A percentile compares a stretch with the other conserved stretches of the same genome.
Conservation (phyloP, 2,113 vertebrate species). For the Gobius niger region DNA sequence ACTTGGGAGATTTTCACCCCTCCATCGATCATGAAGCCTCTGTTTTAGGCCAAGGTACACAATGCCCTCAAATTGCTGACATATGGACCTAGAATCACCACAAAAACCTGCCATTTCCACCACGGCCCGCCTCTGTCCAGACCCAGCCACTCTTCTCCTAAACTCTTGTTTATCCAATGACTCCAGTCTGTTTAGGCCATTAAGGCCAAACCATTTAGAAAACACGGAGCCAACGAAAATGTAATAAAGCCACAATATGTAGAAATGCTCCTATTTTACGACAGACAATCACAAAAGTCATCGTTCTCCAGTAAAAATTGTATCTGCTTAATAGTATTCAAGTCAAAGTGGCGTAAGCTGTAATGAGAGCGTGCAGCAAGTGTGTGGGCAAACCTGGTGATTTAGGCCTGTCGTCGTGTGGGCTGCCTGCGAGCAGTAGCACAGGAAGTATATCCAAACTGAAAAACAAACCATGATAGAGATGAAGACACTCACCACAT, state of each 20-base stretch:
- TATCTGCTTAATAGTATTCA: conserved; percentile 27
- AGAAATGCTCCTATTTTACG: conserved; percentile 3
- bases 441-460: conserved; percentile 20
- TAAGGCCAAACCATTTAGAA: conserved; percentile 45
- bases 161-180: conserved; percentile 90
- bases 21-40: conserved; percentile 95
- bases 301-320: neutral
- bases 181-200: conserved; percentile 70
- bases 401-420: conserved; percentile 44
- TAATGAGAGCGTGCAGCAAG: conserved; percentile 34
- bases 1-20: conserved; percentile 88
- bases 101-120: conserved; percentile 82
- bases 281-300: conserved; percentile 5
- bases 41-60: conserved; percentile 95
- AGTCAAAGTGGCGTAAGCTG: conserved; percentile 8
- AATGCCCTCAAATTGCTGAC: conserved; percentile 99
- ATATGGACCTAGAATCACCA: conserved; percentile 85
- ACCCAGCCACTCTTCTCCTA: conserved; percentile 77
- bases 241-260: conserved; percentile 36
- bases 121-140: conserved; percentile 61
- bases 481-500: conserved; percentile 52
- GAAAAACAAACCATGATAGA: conserved; percentile 46
- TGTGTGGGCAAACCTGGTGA: conserved; percentile 49
- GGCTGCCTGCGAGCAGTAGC: conserved; percentile 49
- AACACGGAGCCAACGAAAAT: conserved; percentile 37